Base-by-base conservation (phyloP, 2,888 invertebrate genomes). In the Apoda limacodes region DNA sequence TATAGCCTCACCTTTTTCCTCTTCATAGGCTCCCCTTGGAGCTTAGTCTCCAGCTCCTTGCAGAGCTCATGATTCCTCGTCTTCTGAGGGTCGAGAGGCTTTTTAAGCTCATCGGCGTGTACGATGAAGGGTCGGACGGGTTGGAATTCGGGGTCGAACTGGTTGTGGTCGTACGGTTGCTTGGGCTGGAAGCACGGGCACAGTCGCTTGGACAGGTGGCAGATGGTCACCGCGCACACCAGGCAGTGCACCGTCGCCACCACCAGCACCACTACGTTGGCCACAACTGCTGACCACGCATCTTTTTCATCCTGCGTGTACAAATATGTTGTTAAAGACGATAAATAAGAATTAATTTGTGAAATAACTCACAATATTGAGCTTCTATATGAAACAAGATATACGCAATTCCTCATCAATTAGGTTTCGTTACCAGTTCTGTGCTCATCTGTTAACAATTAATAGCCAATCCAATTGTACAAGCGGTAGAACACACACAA, bases 251-350 rank as follows among this genome's bases (percentile, higher is more conserved):
- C 67, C 1, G 75, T 58, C 6, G 85, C 83, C 12, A 84, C 76
- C 39, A 86, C 68, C 26, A 88, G 74, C 4, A 88, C 63, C 1
- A 84, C 85, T 33, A 85, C 80, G 64, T 87, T 88, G 7, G 85
- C 82, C 14, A 88, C 61, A 25, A 88, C 75, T 0, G 85, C 84
- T 2, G 84, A 78, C 85, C 85, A 85, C 0, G 78, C 81, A 40
- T 67, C 64, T 72, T 70, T 72, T 45, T 81, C 84, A 57, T 82
- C 83, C 59, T 72, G 74, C 30, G 50, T 65, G 30, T 45, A 40
- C 26, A 46, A 24, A n/a, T 4, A 25, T n/a, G 26, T n/a, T n/a
- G n/a, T n/a, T n/a, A 17, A 25, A 1, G 5, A 13, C 17, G 30
- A 22, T 38, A 34, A 29, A 26, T 24, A 17, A 34, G 26, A 6